Evolutionary conservation across 2,888 invertebrate genomes (phyloP), one percentile per base, ranked within the genome.

Genomic region (Thymelicus sylvestris): DNA sequence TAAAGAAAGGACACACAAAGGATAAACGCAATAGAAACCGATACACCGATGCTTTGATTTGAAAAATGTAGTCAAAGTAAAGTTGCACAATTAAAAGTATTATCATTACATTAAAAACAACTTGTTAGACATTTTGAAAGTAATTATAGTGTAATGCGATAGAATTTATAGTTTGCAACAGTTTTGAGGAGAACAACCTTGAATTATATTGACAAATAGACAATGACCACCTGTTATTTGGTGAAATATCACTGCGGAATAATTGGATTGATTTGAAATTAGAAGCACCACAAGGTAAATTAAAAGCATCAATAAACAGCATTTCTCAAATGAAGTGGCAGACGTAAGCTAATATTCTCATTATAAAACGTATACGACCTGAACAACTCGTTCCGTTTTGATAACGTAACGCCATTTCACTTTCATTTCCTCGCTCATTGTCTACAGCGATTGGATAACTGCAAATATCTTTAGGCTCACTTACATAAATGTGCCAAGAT

Each of bases 401-500:
- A 80, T 79, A 83, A 82, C 91, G 90, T 88, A 91, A 91, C 83
- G 83, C 83, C 89, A 90, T 90, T 91, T 88, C 86, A 90, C 91
- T 93, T 92, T 92, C 92, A 83, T 90, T 92, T 89, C 88, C 89
- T 88, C 86, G 85, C 83, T 89, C 90, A 92, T 93, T 92, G 92
- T 92, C 88, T 91, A 89, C 80, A 80, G 76, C 80, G 85, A 88
- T 92, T 93, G 92, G 86, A 91, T 92, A 92, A 92, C 90, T 86
- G 85, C 79, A 83, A 90, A 91, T 90, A 89, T 89, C 89, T 88
- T 88, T 85, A 83, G 87, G 86, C 81, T 81, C 80, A 80, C 84
- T 92, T 91, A 91, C 87, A 88, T 91, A 92, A 91, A 89, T 77
- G 74, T 72, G 71, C 69, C 67, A 72, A 81, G 81, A 81, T 82